Conservation (phyloP, 37 sponge, comb jelly and placozoan species). For the Oopsacas minuta region DNA sequence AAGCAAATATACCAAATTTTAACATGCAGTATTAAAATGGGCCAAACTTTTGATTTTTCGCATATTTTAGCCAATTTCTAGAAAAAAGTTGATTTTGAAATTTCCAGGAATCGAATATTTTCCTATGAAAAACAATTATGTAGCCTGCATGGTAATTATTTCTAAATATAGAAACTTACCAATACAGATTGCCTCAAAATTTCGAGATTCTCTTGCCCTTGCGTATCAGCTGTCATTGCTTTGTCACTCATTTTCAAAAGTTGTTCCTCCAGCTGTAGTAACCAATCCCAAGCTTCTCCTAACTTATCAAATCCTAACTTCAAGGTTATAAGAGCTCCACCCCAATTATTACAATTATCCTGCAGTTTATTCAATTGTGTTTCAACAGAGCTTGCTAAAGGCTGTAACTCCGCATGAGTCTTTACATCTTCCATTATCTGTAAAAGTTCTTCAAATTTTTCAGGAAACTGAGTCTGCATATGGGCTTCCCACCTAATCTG, state of each 20-base stretch:
- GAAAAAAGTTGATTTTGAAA: too few species aligned
- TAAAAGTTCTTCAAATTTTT: neutral
- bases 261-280: neutral
- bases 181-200: neutral
- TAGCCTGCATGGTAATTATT: too few species aligned
- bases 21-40: too few species aligned
- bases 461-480: neutral
- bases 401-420: neutral
- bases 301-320: neutral
- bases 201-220: neutral
- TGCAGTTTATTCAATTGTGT: neutral
- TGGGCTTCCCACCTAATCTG: neutral
- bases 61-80: too few species aligned
- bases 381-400: neutral
- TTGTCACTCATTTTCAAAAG: neutral
- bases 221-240: conserved; percentile 9
- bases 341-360: neutral
- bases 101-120: too few species aligned
- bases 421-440: neutral
- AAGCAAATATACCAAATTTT: too few species aligned
- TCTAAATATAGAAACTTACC: neutral
- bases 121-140: too few species aligned
- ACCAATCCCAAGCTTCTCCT: neutral
- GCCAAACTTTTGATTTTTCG: too few species aligned
- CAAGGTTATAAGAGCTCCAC: neutral